Evolutionary conservation across 2,113 vertebrate genomes (phyloP).

Genomic region (Etheostoma spectabile): DNA sequence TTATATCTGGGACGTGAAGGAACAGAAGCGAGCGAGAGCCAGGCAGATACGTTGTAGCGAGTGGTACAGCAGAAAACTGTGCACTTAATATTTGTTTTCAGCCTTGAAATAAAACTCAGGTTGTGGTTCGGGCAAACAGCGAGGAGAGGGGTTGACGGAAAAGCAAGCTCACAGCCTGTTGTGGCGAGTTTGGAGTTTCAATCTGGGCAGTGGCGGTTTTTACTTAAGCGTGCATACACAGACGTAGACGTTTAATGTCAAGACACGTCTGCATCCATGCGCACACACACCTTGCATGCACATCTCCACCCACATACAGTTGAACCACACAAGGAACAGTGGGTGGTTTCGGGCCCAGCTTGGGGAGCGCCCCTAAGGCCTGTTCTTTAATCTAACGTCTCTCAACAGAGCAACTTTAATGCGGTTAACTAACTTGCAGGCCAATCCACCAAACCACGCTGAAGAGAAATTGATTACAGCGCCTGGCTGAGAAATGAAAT

Average conservation of each 20-base stretch:
- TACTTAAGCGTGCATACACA: constrained; percentile 6
- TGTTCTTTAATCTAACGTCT: constrained; percentile 77
- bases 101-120: constrained; percentile 78
- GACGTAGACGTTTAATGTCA: constrained; percentile 30
- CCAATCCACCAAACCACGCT: constrained; percentile 57
- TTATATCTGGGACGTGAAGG: constrained; percentile 87
- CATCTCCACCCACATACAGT: constrained; percentile 60
- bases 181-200: constrained; percentile 72
- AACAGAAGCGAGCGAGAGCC: constrained; percentile 78
- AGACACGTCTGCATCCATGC: constrained; percentile 46
- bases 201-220: constrained; percentile 44
- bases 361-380: constrained; percentile 55
- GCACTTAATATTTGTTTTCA: constrained; percentile 81
- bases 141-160: constrained; percentile 69
- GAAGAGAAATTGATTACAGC: constrained; percentile 75
- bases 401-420: constrained; percentile 62
- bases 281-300: constrained; percentile 71
- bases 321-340: constrained; percentile 63
- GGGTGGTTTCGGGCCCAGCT: constrained; percentile 69
- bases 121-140: constrained; percentile 61
- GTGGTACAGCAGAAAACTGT: constrained; percentile 82
- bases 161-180: constrained; percentile 74
- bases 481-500: constrained; percentile 65
- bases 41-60: constrained; percentile 84
- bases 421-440: constrained; percentile 74